phyloP scores from a whole-genome alignment of 1,140 invertebrate genomes.

The Pseudomyrmex sp. region DNA sequence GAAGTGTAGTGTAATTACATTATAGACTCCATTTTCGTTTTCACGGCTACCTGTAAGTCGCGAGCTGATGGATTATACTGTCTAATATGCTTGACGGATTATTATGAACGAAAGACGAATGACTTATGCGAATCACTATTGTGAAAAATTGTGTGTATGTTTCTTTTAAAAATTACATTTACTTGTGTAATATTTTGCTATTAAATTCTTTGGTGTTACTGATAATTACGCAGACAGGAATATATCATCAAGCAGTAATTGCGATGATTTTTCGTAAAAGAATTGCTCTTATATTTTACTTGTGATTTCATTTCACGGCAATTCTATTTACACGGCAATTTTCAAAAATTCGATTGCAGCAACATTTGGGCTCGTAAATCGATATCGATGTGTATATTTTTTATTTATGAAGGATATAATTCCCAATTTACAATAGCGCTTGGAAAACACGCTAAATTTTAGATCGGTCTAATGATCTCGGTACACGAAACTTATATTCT shows the following conservation, averaged over 20 bases:
- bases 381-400: slow-evolving; percentile 4
- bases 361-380: not conserved
- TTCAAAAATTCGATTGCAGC: not conserved
- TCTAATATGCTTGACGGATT: slow-evolving; percentile 82
- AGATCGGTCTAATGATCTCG: too few relatives aligned
- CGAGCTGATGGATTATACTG: slow-evolving; percentile 83
- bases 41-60: slow-evolving; percentile 68
- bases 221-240: not conserved
- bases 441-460: slow-evolving; percentile 11
- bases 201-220: not conserved
- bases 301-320: too few relatives aligned
- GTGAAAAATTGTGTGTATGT: slow-evolving; percentile 1
- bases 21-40: slow-evolving; percentile 74
- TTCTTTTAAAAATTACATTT: not conserved
- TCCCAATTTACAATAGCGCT: slow-evolving; percentile 5
- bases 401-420: slow-evolving; percentile 18
- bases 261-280: not conserved
- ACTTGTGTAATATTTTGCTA: not conserved
- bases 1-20: slow-evolving; percentile 71
- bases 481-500: too few relatives aligned
- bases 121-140: slow-evolving; percentile 55
- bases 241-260: not conserved
- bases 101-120: slow-evolving; percentile 74
- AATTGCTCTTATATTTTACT: not conserved
- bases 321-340: not conserved